These are phyloP conservation scores for Nothocercus julius DNA, from an alignment of 2,113 vertebrate species.

Conservation along the genomic window DNA sequence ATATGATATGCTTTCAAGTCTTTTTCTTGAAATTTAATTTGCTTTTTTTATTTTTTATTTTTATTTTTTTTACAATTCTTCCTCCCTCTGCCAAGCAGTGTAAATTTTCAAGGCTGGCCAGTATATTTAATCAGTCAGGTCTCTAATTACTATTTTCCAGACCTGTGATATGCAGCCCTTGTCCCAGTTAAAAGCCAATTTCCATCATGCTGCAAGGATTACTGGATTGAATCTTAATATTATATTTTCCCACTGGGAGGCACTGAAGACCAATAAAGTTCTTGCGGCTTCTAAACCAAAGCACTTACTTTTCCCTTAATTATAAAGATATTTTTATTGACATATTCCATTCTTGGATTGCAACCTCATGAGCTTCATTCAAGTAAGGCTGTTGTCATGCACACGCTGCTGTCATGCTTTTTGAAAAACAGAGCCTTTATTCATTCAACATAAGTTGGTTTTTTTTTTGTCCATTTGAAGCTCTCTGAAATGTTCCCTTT, in stretches of 20 bases:
- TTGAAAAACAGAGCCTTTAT: background rate
- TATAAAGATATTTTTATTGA: background rate
- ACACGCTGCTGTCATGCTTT: background rate
- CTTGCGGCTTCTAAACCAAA: background rate
- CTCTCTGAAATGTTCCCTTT: background rate
- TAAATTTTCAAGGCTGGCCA: background rate
- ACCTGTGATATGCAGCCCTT: background rate
- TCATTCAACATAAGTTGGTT: background rate
- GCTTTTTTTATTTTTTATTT: background rate
- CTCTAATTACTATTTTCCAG: background rate
- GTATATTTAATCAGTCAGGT: background rate
- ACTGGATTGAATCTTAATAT: background rate
- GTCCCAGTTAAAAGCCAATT: background rate
- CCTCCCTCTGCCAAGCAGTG: background rate
- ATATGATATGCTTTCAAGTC: background rate
- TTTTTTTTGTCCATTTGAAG: background rate
- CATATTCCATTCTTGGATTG: background rate
- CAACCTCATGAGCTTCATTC: background rate
- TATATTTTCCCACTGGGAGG: conserved; percentile 8
- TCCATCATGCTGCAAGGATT: background rate
- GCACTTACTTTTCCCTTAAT: conserved; percentile 15
- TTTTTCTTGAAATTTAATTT: background rate
- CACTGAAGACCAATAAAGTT: background rate
- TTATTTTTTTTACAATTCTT: background rate
- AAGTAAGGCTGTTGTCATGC: background rate